Percentiles rank a stretch among this genome's conserved stretches.
These are phyloP conservation scores for Lampris megalopsis DNA, from an alignment of 2,113 vertebrate species.

Conservation along the genomic window DNA sequence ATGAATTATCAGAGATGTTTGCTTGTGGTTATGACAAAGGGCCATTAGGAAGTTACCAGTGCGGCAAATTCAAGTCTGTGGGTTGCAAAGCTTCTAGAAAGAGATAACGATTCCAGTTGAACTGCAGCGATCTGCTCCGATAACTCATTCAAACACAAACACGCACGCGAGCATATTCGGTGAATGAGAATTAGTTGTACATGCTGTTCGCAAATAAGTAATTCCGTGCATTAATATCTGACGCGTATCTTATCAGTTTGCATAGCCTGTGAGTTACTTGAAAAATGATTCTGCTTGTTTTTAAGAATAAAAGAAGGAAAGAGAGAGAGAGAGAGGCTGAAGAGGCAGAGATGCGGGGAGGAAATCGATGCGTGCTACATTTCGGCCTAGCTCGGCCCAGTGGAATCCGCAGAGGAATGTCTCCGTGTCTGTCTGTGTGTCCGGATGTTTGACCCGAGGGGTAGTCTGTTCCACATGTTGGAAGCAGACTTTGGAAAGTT, in stretches of 20 bases:
- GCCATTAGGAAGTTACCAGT: too few species aligned
- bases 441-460: slow-evolving; percentile 57
- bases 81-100: not conserved
- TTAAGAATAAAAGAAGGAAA: slow-evolving; percentile 19
- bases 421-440: slow-evolving; percentile 45
- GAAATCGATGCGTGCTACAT: slow-evolving; percentile 56
- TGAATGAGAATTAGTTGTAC: not conserved
- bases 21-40: too few species aligned
- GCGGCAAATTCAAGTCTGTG: too few species aligned
- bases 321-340: slow-evolving; percentile 24
- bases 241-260: slow-evolving; percentile 37
- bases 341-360: slow-evolving; percentile 17
- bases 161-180: not conserved
- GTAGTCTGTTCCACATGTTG: slow-evolving; percentile 39
- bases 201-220: not conserved
- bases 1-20: too few species aligned
- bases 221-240: not conserved
- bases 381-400: slow-evolving; percentile 24
- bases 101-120: not conserved
- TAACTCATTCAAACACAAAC: not conserved
- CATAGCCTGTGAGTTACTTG: slow-evolving; percentile 43
- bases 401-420: slow-evolving; percentile 39
- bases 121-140: not conserved
- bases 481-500: slow-evolving; percentile 35
- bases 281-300: slow-evolving; percentile 40